Base-by-base conservation (phyloP, 2,888 invertebrate species). In the Trisateles emortualis region DNA sequence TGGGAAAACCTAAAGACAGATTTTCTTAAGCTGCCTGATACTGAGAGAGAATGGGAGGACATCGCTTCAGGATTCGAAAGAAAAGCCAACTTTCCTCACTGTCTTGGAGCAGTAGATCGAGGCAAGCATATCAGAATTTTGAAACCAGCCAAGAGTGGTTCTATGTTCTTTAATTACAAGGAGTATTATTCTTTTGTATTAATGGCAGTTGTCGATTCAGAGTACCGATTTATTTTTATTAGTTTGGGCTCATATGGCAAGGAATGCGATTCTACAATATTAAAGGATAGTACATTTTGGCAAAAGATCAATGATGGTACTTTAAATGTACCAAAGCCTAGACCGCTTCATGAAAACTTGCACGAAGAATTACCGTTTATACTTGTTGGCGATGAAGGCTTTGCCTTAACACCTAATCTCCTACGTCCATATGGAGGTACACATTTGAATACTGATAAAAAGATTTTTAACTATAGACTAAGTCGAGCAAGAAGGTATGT, bases 391-490 rank as follows among this genome's bases (percentile, higher is more conserved):
- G 64, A 71, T 55, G 71, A 60, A 56, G 60, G 52, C 45, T 63
- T 58, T 52, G 50, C 58, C 46, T 62, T 66, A 51, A 59, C 60
- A 62, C 52, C 58, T 49, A 65, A 70, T 69, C 45, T 64, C 33
- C 40, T 67, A 47, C 45, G 54, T 38, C 50, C 50, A 10, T 58
- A 50, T 46, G 49, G 45, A 44, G 43, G 44, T 40, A 56, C 46
- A 45, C 66, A 77, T 56, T 66, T 79, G 47, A 52, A 68, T 48
- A 45, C 39, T 46, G 30, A 13, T 6, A 30, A 30, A 64, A 64
- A 53, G 46, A 65, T 76, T 53, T 78, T 72, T 58, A 80, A 81
- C 58, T 78, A 81, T 64, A 53, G 79, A 38, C 38, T 80, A 41
- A 75, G 67, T 58, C 60, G 79, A 51, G 79, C 74, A 17, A 71